Evolutionary conservation across 1,140 invertebrate genomes (phyloP), one percentile per base, ranked within the genome.

Genomic region (Drosophila dunni): DNA sequence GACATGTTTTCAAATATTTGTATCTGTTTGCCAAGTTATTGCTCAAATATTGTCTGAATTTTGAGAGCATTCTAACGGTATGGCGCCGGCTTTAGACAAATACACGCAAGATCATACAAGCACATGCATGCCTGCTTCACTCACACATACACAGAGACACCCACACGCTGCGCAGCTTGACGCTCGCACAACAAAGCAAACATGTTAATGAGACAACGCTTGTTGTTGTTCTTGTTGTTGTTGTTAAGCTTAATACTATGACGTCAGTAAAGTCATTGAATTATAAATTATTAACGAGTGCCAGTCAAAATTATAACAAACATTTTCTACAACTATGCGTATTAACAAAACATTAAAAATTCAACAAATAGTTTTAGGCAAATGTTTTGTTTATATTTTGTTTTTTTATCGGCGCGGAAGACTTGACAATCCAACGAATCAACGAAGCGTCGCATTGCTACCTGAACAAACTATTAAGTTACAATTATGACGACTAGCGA

Each of bases 211-310:
- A 78, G 65, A 50, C 60, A 46, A 11, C 34, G n/a, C 11, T 33
- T 56, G 50, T 66, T 71, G 42, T 54, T 69, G 34, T 70, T 51
- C 15, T 29, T 51, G n/a, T 44, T n/a, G 54, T 45, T 73, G 10
- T 45, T 20, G 53, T 61, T 38, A 63, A 75, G 78, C 78, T 72
- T 90, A 89, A 89, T 81, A 90, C 84, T 84, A 72, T 89, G 85
- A 89, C 84, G 84, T 89, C 84, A 89, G 81, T 77, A 67, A 79
- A 89, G 85, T 90, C 84, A 89, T 89, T 89, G 84, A 89, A 82
- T 80, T 76, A 81, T 79, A 78, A 81, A 81, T 89, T 79, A 90
- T 84, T 81, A 89, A 75, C 68, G 54, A 88, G 68, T 77, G 53
- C 77, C 67, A 75, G 71, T 77, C 61, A 51, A 77, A 86, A 79